phyloP scores from a whole-genome alignment of 1,140 invertebrate species.

The Ceratoteleas bidentatus region DNA sequence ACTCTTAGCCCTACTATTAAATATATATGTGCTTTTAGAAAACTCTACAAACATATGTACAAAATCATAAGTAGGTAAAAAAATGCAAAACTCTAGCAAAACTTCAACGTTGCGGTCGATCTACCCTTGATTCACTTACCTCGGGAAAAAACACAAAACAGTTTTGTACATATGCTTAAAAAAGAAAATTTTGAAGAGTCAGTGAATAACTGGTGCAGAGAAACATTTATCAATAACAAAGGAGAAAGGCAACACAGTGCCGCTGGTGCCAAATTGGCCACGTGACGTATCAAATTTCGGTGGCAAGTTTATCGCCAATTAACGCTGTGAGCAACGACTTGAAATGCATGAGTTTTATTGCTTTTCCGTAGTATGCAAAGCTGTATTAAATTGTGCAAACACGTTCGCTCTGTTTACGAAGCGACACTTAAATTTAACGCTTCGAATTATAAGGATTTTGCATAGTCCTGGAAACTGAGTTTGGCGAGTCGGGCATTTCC shows the following conservation, averaged over 20 bases:
- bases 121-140: constrained; percentile 23
- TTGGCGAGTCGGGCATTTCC: constrained; percentile 21
- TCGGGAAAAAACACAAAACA: constrained; percentile 10
- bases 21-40: too few species aligned
- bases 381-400: constrained; percentile 61
- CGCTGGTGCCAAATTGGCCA: constrained; percentile 8
- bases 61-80: too few species aligned
- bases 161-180: constrained; percentile 26
- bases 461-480: constrained; percentile 15
- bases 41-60: too few species aligned
- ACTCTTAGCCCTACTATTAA: too few species aligned
- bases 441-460: constrained; percentile 42
- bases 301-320: constrained; percentile 38
- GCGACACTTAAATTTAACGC: constrained; percentile 37
- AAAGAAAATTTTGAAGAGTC: constrained; percentile 9
- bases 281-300: neutral
- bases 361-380: constrained; percentile 26
- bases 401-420: constrained; percentile 34
- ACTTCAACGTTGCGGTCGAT: too few species aligned
- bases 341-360: constrained; percentile 38
- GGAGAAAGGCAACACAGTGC: too few species aligned
- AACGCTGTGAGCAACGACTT: constrained; percentile 28
- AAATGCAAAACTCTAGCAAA: too few species aligned
- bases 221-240: neutral
- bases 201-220: constrained; percentile 9